A percentile compares a stretch with the other conserved stretches of the same genome.
phyloP scores from a whole-genome alignment of 92 coral and sea anemone genomes.

The Blastomussa wellsi region DNA sequence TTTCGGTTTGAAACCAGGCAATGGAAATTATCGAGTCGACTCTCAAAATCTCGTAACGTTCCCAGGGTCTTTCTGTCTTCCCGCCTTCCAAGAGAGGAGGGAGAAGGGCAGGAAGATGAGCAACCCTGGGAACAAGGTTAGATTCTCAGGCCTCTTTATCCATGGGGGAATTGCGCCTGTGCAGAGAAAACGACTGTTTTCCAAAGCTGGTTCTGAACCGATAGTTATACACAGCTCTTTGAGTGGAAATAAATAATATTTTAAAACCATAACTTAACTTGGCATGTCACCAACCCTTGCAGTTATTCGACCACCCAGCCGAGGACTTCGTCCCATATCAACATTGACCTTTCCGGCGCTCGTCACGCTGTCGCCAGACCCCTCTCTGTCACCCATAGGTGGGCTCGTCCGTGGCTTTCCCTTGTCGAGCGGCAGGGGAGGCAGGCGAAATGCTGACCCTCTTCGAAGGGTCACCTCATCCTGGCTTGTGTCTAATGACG shows the following conservation, averaged over 20 bases:
- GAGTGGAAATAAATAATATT: constrained; percentile 14
- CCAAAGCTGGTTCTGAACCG: too few relatives aligned
- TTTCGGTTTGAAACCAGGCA: too few relatives aligned
- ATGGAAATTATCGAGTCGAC: too few relatives aligned
- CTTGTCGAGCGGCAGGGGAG: constrained; percentile 40
- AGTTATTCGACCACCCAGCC: not conserved
- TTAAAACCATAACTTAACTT: constrained; percentile 10
- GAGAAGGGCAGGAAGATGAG: too few relatives aligned
- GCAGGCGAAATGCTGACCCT: constrained; percentile 45
- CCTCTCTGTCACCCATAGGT: constrained; percentile 40
- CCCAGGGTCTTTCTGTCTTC: too few relatives aligned
- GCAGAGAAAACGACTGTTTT: not conserved
- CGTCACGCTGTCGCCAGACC: constrained; percentile 76
- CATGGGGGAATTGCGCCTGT: not conserved
- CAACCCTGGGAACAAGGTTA: too few relatives aligned
- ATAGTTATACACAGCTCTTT: not conserved
- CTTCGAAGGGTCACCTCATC: not conserved
- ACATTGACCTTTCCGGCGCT: constrained; percentile 79
- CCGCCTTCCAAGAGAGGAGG: too few relatives aligned
- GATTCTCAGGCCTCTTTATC: not conserved
- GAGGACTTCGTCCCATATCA: constrained; percentile 70
- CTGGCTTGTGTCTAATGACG: constrained; percentile 37
- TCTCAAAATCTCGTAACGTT: too few relatives aligned
- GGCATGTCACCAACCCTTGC: constrained; percentile 21
- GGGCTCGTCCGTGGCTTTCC: not conserved